These are phyloP conservation scores for Ceuthmochares aereus DNA, from an alignment of 2,113 vertebrate genomes.

Conservation along the genomic window DNA sequence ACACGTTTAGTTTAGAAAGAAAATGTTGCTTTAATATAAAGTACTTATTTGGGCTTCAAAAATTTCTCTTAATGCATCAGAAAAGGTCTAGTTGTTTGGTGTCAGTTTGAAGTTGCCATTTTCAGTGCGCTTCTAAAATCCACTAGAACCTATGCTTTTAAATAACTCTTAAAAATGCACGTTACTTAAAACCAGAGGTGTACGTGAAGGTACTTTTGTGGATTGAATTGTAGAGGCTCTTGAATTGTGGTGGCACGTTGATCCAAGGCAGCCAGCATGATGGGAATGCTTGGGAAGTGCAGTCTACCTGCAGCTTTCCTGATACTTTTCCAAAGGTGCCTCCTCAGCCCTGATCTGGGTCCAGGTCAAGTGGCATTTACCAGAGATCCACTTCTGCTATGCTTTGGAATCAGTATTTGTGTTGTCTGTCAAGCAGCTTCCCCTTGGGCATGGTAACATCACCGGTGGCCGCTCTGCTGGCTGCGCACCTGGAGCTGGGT, in stretches of 20 bases:
- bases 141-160: accelerated
- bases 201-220: not conserved
- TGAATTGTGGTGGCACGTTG: not conserved
- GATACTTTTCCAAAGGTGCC: accelerated
- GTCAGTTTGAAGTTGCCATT: accelerated
- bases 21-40: not conserved
- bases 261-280: not conserved
- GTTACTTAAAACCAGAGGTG: not conserved
- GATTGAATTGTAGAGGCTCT: not conserved
- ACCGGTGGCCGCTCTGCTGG: not conserved
- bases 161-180: not conserved
- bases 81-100: accelerated
- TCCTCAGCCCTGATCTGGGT: not conserved
- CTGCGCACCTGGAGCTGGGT: not conserved
- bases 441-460: not conserved
- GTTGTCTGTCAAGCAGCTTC: not conserved
- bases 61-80: not conserved
- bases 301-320: not conserved
- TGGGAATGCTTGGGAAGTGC: accelerated
- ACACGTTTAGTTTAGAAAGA: not conserved
- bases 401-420: not conserved
- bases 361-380: not conserved
- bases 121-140: not conserved
- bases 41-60: not conserved
- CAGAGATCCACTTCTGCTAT: not conserved